Percentiles rank a stretch among this genome's conserved stretches.
These are phyloP conservation scores for Otis tarda DNA, from an alignment of 2,113 vertebrate genomes.

Conservation along the genomic window DNA sequence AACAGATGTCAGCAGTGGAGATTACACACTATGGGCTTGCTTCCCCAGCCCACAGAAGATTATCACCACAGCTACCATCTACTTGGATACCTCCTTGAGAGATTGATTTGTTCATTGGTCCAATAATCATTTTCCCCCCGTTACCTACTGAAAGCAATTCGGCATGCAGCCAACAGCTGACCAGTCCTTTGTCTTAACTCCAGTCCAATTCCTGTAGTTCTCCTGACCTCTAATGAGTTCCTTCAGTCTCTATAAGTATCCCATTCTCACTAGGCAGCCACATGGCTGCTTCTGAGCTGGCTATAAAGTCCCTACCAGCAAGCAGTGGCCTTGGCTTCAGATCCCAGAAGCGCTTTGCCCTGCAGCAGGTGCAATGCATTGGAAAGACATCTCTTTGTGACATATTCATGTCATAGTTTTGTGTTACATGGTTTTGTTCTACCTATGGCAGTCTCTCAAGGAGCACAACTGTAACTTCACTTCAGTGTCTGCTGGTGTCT, in stretches of 20 bases:
- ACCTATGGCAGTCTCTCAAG: background rate
- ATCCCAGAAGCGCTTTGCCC: background rate
- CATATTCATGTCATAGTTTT: background rate
- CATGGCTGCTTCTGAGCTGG: background rate
- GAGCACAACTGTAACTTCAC: background rate
- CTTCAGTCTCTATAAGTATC: background rate
- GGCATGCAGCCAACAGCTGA: background rate
- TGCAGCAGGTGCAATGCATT: background rate
- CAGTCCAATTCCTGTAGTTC: background rate
- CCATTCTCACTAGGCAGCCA: background rate
- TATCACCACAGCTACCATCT: conserved; percentile 48
- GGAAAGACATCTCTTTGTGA: background rate
- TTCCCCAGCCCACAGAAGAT: conserved; percentile 21
- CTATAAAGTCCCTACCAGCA: background rate
- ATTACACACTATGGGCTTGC: background rate
- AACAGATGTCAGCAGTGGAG: conserved; percentile 23
- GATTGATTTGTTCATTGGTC: background rate
- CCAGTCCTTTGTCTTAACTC: background rate
- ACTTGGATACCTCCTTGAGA: conserved; percentile 8
- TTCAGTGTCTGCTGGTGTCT: background rate
- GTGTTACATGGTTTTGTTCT: background rate
- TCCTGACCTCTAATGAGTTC: background rate
- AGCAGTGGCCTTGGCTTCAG: background rate
- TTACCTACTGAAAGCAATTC: background rate
- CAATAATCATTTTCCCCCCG: background rate